Percentiles rank a stretch among this genome's conserved stretches.
These are phyloP conservation scores for Lamprotornis superbus DNA, from an alignment of 2,113 vertebrate genomes.

Conservation along the genomic window DNA sequence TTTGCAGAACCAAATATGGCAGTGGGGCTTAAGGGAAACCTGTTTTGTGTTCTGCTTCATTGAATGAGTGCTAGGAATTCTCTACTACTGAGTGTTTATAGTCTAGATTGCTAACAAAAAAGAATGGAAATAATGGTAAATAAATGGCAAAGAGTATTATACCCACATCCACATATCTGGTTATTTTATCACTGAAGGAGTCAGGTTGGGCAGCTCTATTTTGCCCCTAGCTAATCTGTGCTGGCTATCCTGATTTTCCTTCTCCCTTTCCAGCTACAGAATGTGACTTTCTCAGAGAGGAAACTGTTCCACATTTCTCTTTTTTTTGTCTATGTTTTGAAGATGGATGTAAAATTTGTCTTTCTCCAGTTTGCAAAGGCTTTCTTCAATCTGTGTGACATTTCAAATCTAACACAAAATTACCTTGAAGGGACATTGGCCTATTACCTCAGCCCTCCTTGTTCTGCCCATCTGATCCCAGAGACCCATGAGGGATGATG, in stretches of 20 bases:
- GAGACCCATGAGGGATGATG: not conserved
- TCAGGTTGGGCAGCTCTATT: not conserved
- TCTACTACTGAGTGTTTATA: not conserved
- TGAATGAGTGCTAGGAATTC: not conserved
- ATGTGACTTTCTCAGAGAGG: not conserved
- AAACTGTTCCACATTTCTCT: not conserved
- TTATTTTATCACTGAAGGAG: not conserved
- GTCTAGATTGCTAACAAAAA: not conserved
- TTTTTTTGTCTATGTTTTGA: not conserved
- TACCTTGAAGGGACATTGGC: accelerated
- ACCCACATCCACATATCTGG: not conserved
- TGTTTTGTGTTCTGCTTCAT: not conserved
- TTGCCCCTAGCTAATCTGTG: not conserved
- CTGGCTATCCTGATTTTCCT: not conserved
- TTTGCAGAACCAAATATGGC: not conserved
- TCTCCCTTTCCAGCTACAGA: not conserved
- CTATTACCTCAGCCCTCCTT: not conserved
- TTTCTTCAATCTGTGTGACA: not conserved
- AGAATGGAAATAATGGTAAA: not conserved
- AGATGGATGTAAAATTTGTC: not conserved
- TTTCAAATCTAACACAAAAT: not conserved
- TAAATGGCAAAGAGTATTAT: not conserved
- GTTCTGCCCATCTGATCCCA: not conserved
- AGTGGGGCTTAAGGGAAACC: not conserved
- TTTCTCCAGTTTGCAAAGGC: not conserved